Conservation (phyloP, 2,888 invertebrate genomes). For the Eutolmus rufibarbis region DNA sequence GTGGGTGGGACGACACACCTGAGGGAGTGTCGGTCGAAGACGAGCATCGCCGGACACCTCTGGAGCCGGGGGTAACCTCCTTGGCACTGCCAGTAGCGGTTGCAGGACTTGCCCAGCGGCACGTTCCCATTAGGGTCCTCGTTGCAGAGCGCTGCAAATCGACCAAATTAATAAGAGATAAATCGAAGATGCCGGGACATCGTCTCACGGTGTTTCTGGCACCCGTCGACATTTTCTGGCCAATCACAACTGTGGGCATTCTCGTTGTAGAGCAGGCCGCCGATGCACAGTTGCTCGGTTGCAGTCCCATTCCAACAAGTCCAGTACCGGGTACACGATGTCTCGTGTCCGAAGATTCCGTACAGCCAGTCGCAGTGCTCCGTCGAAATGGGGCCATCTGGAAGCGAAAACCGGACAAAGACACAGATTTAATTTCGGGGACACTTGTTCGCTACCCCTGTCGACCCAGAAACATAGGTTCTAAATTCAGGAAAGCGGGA, state of each 20-base stretch:
- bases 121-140: slow-evolving; percentile 92
- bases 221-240: slow-evolving; percentile 92
- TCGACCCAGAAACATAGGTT: slow-evolving; percentile 7
- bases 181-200: slow-evolving; percentile 3
- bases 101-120: slow-evolving; percentile 89
- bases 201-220: slow-evolving; percentile 91
- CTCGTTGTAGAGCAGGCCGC: slow-evolving; percentile 89
- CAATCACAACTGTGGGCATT: slow-evolving; percentile 91
- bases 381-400: slow-evolving; percentile 82
- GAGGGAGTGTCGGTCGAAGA: slow-evolving; percentile 82
- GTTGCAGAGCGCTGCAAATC: slow-evolving; percentile 79
- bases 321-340: slow-evolving; percentile 92
- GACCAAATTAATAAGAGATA: slow-evolving; percentile 14
- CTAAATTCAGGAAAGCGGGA: background rate
- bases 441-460: slow-evolving; percentile 19
- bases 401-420: slow-evolving; percentile 22
- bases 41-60: slow-evolving; percentile 88
- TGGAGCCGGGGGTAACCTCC: slow-evolving; percentile 92
- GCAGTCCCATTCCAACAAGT: slow-evolving; percentile 95
- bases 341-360: slow-evolving; percentile 93
- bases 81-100: slow-evolving; percentile 93
- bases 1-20: slow-evolving; percentile 90
- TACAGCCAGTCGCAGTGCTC: slow-evolving; percentile 93
- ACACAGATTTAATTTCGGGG: slow-evolving; percentile 26
- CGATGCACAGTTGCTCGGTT: slow-evolving; percentile 90